Evolutionary conservation across 2,888 invertebrate genomes (phyloP).

Genomic region (Synanthedon tipuliformis): DNA sequence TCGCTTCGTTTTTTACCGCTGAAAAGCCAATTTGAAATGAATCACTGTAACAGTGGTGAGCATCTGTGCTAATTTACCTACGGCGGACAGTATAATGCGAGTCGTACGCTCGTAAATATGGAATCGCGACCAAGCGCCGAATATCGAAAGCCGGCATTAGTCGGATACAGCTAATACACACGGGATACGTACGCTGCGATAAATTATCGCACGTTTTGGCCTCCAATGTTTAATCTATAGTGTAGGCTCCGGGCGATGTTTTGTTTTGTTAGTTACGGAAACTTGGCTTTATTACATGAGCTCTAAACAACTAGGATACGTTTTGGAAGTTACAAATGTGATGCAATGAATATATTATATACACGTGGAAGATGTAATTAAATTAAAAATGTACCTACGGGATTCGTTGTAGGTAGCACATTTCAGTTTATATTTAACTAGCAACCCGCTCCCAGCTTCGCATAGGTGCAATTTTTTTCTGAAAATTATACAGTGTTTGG

Average conservation of each 20-base stretch:
- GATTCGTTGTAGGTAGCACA: no score
- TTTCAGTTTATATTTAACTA: no score
- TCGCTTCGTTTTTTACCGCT: conserved; percentile 52
- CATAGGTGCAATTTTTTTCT: no score
- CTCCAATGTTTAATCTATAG: conserved; percentile 67
- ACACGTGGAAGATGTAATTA: no score
- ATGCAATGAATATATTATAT: no score
- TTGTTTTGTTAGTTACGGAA: no score
- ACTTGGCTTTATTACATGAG: no score
- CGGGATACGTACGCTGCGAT: conserved; percentile 51
- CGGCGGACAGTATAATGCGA: conserved; percentile 69
- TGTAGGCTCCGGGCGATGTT: conserved; percentile 1
- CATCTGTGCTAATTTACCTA: conserved; percentile 72
- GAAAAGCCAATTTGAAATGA: conserved; percentile 71
- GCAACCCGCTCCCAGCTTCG: no score
- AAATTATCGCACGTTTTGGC: conserved; percentile 66
- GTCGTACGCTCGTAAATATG: conserved; percentile 63
- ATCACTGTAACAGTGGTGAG: conserved; percentile 67
- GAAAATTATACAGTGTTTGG: no score
- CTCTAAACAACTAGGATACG: no score
- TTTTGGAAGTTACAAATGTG: no score
- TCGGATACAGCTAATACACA: conserved; percentile 70
- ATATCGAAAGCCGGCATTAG: conserved; percentile 70
- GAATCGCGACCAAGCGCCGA: conserved; percentile 66
- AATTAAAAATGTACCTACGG: no score